Evolutionary conservation across 2,113 vertebrate genomes (phyloP), one percentile per base, ranked within the genome.

Genomic region (Peromyscus polionotus): DNA sequence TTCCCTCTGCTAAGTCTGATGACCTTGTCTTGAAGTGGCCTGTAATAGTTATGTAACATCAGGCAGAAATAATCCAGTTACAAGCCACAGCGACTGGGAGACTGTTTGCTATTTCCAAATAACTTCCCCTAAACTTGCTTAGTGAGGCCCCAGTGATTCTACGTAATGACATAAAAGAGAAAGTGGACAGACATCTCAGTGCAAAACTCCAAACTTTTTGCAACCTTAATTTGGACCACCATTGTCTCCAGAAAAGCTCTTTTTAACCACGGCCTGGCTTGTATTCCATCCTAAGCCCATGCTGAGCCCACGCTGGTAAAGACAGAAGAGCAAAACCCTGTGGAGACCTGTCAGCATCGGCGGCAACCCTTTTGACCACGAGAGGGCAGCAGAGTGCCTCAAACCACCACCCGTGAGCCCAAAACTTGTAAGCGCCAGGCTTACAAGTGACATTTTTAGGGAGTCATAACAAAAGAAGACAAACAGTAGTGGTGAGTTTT

Each of bases 41-140:
- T 63, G 33, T 0, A 0, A 36, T 70, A 59, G 16, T 19, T 39
- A 9, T n/a, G 36, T 10, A 80, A 48, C n/a, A 65, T 89, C 73
- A 86, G 9, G 11, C 87, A 91, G 36, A 95, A 94, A 92, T 36
- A 90, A 73, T 39, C 3, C 33, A 67, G 57, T 77, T 91, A 93
- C 77, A 96, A 93, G 81, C 63, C n/a, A 42, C 73, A 79, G 39
- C 67, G 16, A 79, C 59, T 4, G 28, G 16, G 59, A 24, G 73
- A 77, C 75, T 48, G 57, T 90, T 45, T 79, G 39, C 93, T 68
- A 51, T 13, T 76, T 59, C 65, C 81, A 80, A 80, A 77, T 54
- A 93, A 88, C 33, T 83, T 77, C 63, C 63, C 67, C 70, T 59
- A 28, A n/a, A 75, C 39, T 95, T 48, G 95, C 31, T 95, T 83